These are phyloP conservation scores for Drosophila pseudoobscura DNA, from an alignment of 1,140 invertebrate genomes.

Conservation along the genomic window DNA sequence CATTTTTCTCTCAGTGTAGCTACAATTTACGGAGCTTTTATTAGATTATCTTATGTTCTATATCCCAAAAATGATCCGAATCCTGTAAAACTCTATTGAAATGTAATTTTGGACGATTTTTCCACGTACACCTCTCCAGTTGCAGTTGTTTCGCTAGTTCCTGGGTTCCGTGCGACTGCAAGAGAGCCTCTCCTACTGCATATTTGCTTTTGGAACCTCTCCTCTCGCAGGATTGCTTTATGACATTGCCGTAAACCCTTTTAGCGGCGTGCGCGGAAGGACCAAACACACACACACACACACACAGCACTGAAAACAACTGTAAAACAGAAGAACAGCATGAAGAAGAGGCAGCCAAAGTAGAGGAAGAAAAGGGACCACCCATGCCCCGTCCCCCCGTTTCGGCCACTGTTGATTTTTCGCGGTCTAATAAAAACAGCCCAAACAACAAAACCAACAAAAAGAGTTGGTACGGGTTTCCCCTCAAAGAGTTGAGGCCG, in stretches of 20 bases:
- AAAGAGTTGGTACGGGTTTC: constrained; percentile 13
- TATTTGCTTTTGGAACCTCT: constrained; percentile 48
- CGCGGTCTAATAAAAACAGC: constrained; percentile 76
- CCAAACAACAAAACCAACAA: constrained; percentile 32
- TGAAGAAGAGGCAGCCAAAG: constrained; percentile 2
- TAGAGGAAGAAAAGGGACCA: constrained; percentile 44
- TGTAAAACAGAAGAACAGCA: constrained; percentile 5
- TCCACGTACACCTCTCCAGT: too few species aligned
- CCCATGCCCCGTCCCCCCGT: constrained; percentile 28
- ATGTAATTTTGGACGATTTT: too few species aligned
- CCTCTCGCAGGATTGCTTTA: constrained; percentile 61
- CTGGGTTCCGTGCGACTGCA: background rate
- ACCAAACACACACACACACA: constrained; percentile 42
- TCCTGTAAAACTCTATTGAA: too few species aligned
- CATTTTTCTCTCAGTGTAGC: too few species aligned
- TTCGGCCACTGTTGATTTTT: constrained; percentile 78
- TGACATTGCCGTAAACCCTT: constrained; percentile 73
- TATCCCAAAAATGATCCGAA: too few species aligned
- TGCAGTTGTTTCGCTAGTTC: too few species aligned
- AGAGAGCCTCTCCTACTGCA: constrained; percentile 4
- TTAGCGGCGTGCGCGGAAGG: constrained; percentile 59
- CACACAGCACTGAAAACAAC: background rate
- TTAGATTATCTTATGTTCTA: too few species aligned
- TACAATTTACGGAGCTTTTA: too few species aligned
- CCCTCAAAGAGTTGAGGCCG: constrained; percentile 66